These are phyloP conservation scores for Bombycilla garrulus DNA, from an alignment of 2,113 vertebrate species.

Conservation along the genomic window DNA sequence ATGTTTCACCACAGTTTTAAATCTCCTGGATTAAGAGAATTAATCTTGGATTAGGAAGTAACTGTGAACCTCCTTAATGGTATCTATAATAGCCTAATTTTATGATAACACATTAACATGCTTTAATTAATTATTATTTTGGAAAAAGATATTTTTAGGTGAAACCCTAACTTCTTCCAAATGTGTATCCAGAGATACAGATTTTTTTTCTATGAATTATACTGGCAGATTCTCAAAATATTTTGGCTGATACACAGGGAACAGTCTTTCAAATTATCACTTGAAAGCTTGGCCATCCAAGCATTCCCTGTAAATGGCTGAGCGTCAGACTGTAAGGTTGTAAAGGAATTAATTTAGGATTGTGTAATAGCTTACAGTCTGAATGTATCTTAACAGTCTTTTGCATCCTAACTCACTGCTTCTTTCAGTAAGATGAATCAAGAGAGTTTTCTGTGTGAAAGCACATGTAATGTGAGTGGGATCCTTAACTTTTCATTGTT, in stretches of 20 bases:
- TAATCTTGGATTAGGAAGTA: background rate
- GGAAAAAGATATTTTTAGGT: background rate
- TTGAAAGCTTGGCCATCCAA: background rate
- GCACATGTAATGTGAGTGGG: background rate
- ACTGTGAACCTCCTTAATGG: background rate
- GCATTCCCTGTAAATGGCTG: background rate
- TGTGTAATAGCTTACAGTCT: background rate
- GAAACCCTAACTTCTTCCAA: background rate
- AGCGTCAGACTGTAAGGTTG: background rate
- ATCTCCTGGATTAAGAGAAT: background rate
- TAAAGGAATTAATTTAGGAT: background rate
- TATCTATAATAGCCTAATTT: background rate
- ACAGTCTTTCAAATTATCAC: background rate
- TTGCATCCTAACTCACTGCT: background rate
- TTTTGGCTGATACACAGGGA: background rate
- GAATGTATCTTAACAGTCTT: background rate
- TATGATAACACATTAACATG: background rate
- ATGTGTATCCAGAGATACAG: background rate
- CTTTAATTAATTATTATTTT: background rate
- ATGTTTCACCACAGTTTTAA: background rate
- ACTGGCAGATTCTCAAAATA: conserved; percentile 2
- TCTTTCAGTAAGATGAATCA: background rate
- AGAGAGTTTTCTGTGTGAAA: background rate
- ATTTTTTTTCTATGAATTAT: background rate
- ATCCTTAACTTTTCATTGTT: background rate